Evolutionary conservation across 1,140 invertebrate genomes (phyloP).

Genomic region (Atta cephalotes): DNA sequence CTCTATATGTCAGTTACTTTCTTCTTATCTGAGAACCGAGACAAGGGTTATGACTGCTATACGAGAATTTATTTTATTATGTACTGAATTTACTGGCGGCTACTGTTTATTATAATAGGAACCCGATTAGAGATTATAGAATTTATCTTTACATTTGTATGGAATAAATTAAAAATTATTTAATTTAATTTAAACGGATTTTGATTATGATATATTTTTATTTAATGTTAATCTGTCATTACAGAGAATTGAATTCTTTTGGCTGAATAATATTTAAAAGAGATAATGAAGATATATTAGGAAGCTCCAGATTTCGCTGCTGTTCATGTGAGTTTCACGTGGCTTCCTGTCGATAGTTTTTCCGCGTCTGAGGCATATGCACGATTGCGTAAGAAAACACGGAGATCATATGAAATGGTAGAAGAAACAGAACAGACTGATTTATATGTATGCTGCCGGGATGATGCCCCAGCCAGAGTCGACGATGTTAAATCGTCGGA

Average conservation of each 20-base stretch:
- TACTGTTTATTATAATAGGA: constrained; percentile 72
- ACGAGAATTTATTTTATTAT: constrained; percentile 76
- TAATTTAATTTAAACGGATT: neutral
- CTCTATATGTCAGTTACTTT: neutral
- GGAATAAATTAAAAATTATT: neutral
- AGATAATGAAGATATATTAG: constrained; percentile 22
- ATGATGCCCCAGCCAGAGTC: constrained; percentile 75
- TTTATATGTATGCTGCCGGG: constrained; percentile 82
- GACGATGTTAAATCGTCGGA: constrained; percentile 25
- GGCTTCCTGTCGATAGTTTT: constrained; percentile 83
- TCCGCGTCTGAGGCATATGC: constrained; percentile 84
- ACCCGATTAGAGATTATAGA: constrained; percentile 61
- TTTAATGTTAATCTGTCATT: too few species aligned
- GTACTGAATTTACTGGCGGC: constrained; percentile 73
- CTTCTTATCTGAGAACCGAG: constrained; percentile 62
- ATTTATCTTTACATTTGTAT: neutral
- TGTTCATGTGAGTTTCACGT: constrained; percentile 83
- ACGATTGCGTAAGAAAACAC: constrained; percentile 83
- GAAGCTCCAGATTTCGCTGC: constrained; percentile 57
- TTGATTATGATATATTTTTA: neutral
- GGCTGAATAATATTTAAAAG: neutral
- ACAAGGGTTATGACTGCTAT: neutral
- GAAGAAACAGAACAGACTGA: constrained; percentile 84
- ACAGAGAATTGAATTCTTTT: neutral
- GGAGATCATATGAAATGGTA: constrained; percentile 80